Evolutionary conservation across 23 tunicate species (phyloP).

Genomic region (Trididemnum miniatum): DNA sequence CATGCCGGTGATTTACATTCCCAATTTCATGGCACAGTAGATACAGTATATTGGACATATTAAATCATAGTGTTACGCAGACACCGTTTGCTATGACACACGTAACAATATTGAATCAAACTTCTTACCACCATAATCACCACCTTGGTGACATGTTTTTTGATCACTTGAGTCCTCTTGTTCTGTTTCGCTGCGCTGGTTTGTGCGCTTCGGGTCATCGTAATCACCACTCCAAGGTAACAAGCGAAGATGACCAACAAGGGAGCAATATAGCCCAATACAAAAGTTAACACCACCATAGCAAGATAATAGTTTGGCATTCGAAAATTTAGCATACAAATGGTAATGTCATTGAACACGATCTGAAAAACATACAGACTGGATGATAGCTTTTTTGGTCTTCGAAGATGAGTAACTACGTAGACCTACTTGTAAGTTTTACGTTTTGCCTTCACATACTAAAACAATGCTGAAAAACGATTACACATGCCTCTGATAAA

Average conservation of each 20-base stretch:
- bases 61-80: no score
- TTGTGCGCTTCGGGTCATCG: conserved; percentile 52
- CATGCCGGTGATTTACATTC: no score
- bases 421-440: no score
- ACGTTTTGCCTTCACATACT: no score
- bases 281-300: conserved; percentile 28
- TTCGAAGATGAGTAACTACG: no score
- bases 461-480: no score
- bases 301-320: conserved; percentile 37
- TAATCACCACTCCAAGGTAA: conserved; percentile 54
- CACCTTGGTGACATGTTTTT: conserved; percentile 60
- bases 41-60: no score
- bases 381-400: no score
- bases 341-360: neutral
- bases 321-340: conserved; percentile 40
- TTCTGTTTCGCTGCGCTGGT: conserved; percentile 39
- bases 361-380: neutral
- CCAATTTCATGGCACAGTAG: no score
- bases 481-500: no score
- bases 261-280: conserved; percentile 68
- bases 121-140: conserved; percentile 84
- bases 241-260: conserved; percentile 63
- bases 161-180: conserved; percentile 18
- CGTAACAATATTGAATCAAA: no score
- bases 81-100: no score